Conservation (phyloP, 1,140 invertebrate species). For the Polyergus mexicanus region DNA sequence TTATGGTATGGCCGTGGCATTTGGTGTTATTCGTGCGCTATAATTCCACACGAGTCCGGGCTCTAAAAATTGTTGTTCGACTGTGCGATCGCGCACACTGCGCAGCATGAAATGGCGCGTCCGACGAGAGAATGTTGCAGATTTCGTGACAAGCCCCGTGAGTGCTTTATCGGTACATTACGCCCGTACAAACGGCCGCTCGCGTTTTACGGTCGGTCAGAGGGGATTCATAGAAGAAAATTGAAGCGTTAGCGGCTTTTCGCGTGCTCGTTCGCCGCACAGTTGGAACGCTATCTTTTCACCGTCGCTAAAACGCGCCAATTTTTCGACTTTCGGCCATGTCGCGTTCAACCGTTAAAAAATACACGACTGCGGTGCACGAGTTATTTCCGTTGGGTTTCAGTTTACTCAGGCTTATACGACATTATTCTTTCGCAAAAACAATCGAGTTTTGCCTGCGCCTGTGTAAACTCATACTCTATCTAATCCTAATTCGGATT, state of each 20-base stretch:
- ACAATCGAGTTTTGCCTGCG: constrained; percentile 21
- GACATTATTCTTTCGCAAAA: constrained; percentile 25
- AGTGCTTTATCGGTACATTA: constrained; percentile 48
- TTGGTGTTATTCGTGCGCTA: constrained; percentile 78
- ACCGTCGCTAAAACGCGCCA: constrained; percentile 32
- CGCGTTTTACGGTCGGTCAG: constrained; percentile 38
- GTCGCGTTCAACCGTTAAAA: constrained; percentile 22
- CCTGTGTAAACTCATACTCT: not conserved
- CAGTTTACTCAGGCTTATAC: constrained; percentile 32
- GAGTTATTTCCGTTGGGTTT: constrained; percentile 45
- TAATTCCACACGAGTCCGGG: constrained; percentile 71
- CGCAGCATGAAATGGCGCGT: constrained; percentile 23
- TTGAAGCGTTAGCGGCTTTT: constrained; percentile 59
- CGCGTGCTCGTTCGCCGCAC: constrained; percentile 2
- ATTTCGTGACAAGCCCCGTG: constrained; percentile 23
- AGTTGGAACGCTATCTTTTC: not conserved
- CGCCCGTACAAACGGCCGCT: constrained; percentile 43
- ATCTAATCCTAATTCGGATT: constrained; percentile 19
- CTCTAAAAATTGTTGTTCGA: constrained; percentile 69
- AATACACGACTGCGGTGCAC: constrained; percentile 35
- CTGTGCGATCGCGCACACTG: not conserved
- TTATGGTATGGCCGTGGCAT: constrained; percentile 58
- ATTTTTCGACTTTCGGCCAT: constrained; percentile 24
- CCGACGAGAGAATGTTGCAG: constrained; percentile 46
- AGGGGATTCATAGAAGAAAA: constrained; percentile 55